Conservation (phyloP, 2,113 vertebrate genomes). For the Seriola quinqueradiata region DNA sequence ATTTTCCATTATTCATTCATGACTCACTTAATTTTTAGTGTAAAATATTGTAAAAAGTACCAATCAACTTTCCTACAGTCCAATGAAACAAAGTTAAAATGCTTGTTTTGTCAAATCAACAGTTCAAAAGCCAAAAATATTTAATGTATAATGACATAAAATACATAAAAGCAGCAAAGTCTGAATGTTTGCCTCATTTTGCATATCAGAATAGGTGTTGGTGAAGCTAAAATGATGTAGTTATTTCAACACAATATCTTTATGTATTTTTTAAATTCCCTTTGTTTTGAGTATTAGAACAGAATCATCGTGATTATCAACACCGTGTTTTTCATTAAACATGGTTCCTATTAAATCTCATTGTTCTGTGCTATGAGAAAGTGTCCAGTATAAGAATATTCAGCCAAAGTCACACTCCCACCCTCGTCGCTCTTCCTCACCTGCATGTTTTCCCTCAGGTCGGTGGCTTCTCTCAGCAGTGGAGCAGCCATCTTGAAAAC, state of each 20-base stretch:
- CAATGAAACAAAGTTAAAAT: background rate
- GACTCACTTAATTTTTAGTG: too few relatives aligned
- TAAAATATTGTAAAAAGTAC: too few relatives aligned
- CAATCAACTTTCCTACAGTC: too few relatives aligned
- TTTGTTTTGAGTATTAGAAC: background rate
- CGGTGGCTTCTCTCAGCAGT: constrained; percentile 91
- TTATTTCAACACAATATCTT: too few relatives aligned
- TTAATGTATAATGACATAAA: background rate
- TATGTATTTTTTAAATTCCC: background rate
- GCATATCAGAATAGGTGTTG: too few relatives aligned
- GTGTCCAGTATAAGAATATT: background rate
- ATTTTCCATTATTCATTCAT: background rate
- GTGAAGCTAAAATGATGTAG: too few relatives aligned
- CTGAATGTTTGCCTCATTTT: too few relatives aligned
- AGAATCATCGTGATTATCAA: too few relatives aligned
- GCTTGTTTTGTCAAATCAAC: background rate
- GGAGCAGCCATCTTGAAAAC: constrained; percentile 93
- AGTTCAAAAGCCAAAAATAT: background rate
- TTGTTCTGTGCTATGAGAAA: too few relatives aligned
- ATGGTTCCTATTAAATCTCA: too few relatives aligned
- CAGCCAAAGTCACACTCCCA: background rate
- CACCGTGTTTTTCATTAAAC: too few relatives aligned
- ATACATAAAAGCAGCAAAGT: background rate
- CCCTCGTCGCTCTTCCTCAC: constrained; percentile 71
- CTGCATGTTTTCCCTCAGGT: constrained; percentile 97